Evolutionary conservation across 2,888 invertebrate species (phyloP), one percentile per base, ranked within the genome.

Genomic region (Griposia aprilina): DNA sequence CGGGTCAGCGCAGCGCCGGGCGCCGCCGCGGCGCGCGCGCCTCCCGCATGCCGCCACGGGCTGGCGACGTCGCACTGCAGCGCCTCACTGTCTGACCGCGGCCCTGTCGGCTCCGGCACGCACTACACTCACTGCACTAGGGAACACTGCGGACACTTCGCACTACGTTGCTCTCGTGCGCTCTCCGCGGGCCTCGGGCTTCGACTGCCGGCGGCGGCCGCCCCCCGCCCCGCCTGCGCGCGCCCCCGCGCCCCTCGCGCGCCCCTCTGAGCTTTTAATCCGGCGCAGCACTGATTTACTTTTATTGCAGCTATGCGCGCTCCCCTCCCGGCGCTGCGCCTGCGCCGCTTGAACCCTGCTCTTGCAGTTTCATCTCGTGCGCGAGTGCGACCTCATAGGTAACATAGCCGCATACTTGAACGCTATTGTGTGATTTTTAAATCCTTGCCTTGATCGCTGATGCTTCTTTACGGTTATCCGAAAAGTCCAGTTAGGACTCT

Each of bases 1-100:
- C 90, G 96, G 96, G 95, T 92, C 90, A 92, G 91, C 92, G 92
- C 91, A 86, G 94, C 95, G 94, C 94, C 93, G 90, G 87, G 92
- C 92, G 92, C 92, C 93, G 91, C 91, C 90, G 90, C 87, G 87
- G 86, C 89, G 90, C 88, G 90, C 91, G 92, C 91, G 91, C 89
- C 90, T 87, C 89, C 91, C 92, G 93, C 94, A 94, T 93, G 92
- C 92, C 93, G 91, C 90, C 87, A 76, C 81, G 80, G 78, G 78
- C 86, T 80, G 81, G 72, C 81, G 78, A 69, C 82, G 85, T 82
- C 88, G 76, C 86, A 76, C 89, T 76, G 80, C 80, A 74, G 87
- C 66, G 84, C 74, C 62, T 52, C 85, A 73, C 81, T 83, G 68
- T 65, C 74, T 66, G 78, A 65, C n/a, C n/a, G 57, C 57, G 83